Evolutionary conservation across 2,888 invertebrate genomes (phyloP), one percentile per base, ranked within the genome.

Genomic region (Sphaerophoria rueppellii): DNA sequence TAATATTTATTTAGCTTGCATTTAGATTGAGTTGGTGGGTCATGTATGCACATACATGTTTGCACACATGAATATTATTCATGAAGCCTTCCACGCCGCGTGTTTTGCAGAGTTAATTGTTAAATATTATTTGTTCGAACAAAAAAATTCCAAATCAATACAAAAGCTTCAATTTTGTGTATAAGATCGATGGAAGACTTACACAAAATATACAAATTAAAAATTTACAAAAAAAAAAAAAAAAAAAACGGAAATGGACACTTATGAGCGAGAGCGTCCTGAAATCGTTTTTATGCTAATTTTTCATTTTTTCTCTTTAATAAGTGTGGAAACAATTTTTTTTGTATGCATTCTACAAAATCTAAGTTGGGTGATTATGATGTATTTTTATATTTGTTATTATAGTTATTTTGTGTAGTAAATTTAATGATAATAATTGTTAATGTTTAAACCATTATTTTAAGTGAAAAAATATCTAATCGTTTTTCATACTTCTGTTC

Each of bases 381-480:
- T 16, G 14, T 60, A 43, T 48, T 48, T 24, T 32, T 67, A 52
- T 7, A 60, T 67, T 40, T 48, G 34, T 67, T 61, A 5, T 73
- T 67, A 32, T 69, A 61, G 40, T 55, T 48, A 58, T 73, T 43
- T 73, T 77, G 35, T 79, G 76, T 73, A 83, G 72, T 43, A 2
- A 2, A 24, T 75, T 72, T 75, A 69, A 67, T 83, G 54, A 65
- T 71, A 82, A 79, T 73, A 57, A 9, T 7, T 43, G 11, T 24
- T 24, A 58, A 57, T 57, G 40, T 69, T 76, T 75, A 65, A 46
- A 80, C 69, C 61, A 72, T 81, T 77, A 55, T 63, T 69, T 78
- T 85, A 81, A 85, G 85, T 85, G 76, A 77, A 85, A 85, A 85
- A 85, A 85, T 81, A 85, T 61, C 74, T 58, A 43, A 57, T 61